Evolutionary conservation across 1,140 invertebrate species (phyloP).

Genomic region (Telenomus remus): DNA sequence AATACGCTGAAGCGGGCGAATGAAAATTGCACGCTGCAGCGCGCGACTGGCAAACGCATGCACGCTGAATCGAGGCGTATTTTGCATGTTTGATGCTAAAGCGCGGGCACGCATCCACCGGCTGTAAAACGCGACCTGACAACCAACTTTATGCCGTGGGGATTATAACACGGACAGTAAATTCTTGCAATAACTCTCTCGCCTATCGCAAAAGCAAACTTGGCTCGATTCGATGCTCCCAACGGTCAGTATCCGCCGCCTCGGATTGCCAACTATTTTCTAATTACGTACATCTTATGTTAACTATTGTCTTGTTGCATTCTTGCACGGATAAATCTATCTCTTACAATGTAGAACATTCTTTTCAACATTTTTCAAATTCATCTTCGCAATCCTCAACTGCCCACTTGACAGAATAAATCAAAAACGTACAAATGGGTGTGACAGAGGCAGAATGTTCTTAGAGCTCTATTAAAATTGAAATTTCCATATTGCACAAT

Average conservation of each 20-base stretch:
- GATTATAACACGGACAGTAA: constrained; percentile 53
- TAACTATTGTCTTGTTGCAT: constrained; percentile 54
- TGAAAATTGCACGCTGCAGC: constrained; percentile 46
- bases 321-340: constrained; percentile 19
- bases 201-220: constrained; percentile 54
- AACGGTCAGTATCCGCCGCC: constrained; percentile 11
- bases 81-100: constrained; percentile 57
- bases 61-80: constrained; percentile 22
- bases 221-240: constrained; percentile 36
- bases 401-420: no score
- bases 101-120: constrained; percentile 35
- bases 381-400: background rate
- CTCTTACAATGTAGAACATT: constrained; percentile 8
- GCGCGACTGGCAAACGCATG: constrained; percentile 17
- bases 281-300: constrained; percentile 64
- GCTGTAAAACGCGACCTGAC: constrained; percentile 56
- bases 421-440: no score
- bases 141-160: constrained; percentile 51
- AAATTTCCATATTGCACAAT: no score
- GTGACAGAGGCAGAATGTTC: no score
- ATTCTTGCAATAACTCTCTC: constrained; percentile 63
- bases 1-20: constrained; percentile 31
- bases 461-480: no score
- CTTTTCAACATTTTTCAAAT: constrained; percentile 2
- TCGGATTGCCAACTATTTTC: constrained; percentile 63